A percentile compares a stretch with the other conserved stretches of the same genome.
Conservation (phyloP, 2,888 invertebrate genomes). For the Philereme transversata region DNA sequence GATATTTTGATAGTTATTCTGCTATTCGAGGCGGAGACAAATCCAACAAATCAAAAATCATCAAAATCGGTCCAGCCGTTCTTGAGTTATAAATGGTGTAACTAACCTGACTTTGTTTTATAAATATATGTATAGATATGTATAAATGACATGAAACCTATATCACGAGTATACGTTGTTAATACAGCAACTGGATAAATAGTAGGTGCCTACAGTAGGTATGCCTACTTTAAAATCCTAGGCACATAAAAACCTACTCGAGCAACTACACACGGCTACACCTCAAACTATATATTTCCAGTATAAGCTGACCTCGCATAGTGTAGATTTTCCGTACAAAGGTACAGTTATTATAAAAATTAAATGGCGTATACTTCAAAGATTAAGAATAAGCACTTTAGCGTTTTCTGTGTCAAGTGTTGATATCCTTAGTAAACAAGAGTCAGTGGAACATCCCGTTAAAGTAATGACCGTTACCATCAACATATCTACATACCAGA, state of each 20-base stretch:
- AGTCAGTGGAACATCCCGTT: slow-evolving; percentile 18
- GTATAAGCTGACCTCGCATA: too few species aligned
- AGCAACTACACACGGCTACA: too few species aligned
- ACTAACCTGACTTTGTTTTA: too few species aligned
- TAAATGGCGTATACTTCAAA: not conserved
- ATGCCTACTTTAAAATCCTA: not conserved
- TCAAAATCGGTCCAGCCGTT: too few species aligned
- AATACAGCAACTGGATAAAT: slow-evolving; percentile 22
- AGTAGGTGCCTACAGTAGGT: slow-evolving; percentile 1
- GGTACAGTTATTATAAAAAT: not conserved
- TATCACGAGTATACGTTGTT: slow-evolving; percentile 11
- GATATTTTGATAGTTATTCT: too few species aligned
- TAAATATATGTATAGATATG: too few species aligned
- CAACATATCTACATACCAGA: slow-evolving; percentile 12
- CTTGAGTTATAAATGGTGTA: too few species aligned
- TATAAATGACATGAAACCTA: slow-evolving; percentile 6
- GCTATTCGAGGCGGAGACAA: too few species aligned
- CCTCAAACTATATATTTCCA: too few species aligned
- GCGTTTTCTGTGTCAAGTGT: slow-evolving; percentile 1
- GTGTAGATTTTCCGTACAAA: too few species aligned
- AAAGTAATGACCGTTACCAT: slow-evolving; percentile 16
- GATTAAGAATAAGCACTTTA: not conserved
- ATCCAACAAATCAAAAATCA: too few species aligned
- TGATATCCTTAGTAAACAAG: slow-evolving; percentile 5
- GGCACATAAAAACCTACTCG: not conserved